Evolutionary conservation across 1,140 invertebrate genomes (phyloP).

Genomic region (Drosophila lacertosa): DNA sequence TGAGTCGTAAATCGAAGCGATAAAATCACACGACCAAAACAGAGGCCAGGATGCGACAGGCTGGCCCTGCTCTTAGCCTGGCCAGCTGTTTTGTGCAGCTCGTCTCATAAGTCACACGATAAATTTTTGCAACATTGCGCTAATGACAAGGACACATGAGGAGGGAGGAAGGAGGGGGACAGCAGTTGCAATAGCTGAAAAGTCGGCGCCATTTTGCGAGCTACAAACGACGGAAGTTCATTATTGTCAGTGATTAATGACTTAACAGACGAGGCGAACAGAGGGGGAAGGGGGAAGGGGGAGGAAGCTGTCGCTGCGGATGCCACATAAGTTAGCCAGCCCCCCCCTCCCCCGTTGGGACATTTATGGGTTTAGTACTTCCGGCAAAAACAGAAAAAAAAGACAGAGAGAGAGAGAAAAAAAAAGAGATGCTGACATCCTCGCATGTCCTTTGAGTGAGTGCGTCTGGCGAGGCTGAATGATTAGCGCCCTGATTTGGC

Average conservation of each 20-base stretch:
- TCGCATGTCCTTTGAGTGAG: constrained; percentile 46
- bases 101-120: constrained; percentile 74
- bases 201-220: constrained; percentile 50
- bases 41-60: constrained; percentile 44
- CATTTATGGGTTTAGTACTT: constrained; percentile 53
- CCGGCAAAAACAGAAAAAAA: constrained; percentile 21
- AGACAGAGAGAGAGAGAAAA: too few species aligned
- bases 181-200: constrained; percentile 39
- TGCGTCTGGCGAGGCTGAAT: constrained; percentile 45
- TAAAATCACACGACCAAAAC: constrained; percentile 76
- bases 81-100: constrained; percentile 28
- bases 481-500: constrained; percentile 79
- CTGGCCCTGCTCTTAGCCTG: constrained; percentile 20
- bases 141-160: constrained; percentile 63
- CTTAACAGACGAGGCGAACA: constrained; percentile 37
- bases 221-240: constrained; percentile 80
- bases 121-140: constrained; percentile 81
- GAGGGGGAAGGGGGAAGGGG: not conserved
- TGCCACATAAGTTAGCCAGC: constrained; percentile 73
- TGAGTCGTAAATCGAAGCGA: constrained; percentile 82
- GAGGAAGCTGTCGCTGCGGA: constrained; percentile 26
- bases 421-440: constrained; percentile 54
- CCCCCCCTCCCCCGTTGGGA: constrained; percentile 1
- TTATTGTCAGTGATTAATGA: constrained; percentile 84
- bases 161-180: not conserved